These are phyloP conservation scores for Dufourea novaeangliae DNA, from an alignment of 1,140 invertebrate species.

Conservation along the genomic window DNA sequence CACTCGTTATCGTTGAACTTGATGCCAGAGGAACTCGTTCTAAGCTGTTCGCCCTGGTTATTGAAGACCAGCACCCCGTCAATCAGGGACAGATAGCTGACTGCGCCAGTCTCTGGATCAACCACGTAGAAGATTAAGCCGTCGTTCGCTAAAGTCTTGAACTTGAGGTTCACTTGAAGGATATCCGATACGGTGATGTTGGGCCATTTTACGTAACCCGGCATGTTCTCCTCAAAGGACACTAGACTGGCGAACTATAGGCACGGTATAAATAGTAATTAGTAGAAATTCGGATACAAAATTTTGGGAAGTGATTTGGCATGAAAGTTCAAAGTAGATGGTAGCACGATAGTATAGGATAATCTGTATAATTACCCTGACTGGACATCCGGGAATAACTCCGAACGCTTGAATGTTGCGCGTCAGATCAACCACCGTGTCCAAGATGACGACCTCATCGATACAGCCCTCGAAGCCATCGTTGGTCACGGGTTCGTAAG, in stretches of 20 bases:
- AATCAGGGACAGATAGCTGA: slow-evolving; percentile 86
- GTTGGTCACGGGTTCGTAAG: slow-evolving; percentile 85
- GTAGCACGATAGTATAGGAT: too few species aligned
- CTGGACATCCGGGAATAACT: slow-evolving; percentile 92
- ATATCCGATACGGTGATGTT: slow-evolving; percentile 83
- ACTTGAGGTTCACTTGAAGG: slow-evolving; percentile 92
- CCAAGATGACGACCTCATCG: slow-evolving; percentile 89
- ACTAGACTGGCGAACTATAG: slow-evolving; percentile 83
- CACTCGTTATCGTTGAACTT: slow-evolving; percentile 94
- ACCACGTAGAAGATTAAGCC: slow-evolving; percentile 90
- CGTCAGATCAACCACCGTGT: slow-evolving; percentile 89
- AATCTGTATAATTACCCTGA: slow-evolving; percentile 84
- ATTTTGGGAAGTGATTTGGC: too few species aligned
- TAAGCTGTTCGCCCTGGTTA: slow-evolving; percentile 85
- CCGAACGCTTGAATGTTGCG: slow-evolving; percentile 90
- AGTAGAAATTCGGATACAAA: too few species aligned
- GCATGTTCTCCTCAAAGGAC: slow-evolving; percentile 82
- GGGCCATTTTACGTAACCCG: slow-evolving; percentile 86
- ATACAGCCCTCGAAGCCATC: slow-evolving; percentile 97
- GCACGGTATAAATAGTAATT: too few species aligned
- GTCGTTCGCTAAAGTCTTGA: slow-evolving; percentile 90
- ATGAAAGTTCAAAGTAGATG: too few species aligned
- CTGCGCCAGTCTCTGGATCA: slow-evolving; percentile 82
- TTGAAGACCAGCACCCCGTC: slow-evolving; percentile 88
- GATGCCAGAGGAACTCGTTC: slow-evolving; percentile 82